Base-by-base conservation (phyloP, 2,113 vertebrate species). In the Raja brachyura region DNA sequence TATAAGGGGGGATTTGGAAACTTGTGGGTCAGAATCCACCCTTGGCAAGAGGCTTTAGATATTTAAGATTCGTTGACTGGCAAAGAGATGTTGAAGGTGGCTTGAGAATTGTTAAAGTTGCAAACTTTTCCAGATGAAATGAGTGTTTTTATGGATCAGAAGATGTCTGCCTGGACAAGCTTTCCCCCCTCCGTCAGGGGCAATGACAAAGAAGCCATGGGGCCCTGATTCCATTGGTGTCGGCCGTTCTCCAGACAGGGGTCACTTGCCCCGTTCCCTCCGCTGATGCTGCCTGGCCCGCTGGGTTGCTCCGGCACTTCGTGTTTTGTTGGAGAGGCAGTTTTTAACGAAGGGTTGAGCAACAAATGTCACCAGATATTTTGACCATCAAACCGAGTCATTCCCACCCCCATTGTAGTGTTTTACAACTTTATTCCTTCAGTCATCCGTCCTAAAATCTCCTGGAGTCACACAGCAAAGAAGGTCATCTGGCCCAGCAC, bases 71-170 rank as follows among this genome's bases (percentile, higher is more conserved):
- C 83, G 59, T 63, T 63, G 83, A 86, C 83, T 31, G 28, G 28
- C 83, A 63, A 63, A 86, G 28, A 88, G 83, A 88, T 31, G 16
- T 88, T 88, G 59, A 88, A 16, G 14, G 83, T n/a, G 28, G 61
- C 83, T 88, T 66, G 83, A 59, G 83, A 88, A 83, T 86, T 86
- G 83, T 86, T 63, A 86, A 86, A 63, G 83, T 86, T 63, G n/a
- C 56, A 61, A n/a, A 61, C 56, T 86, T 86, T 81, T 81, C 78
- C 78, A 56, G 78, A 81, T 81, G 78, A 81, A 81, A 54, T 61
- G 10, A 86, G 25, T 10, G 83, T 88, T 86, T 48, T 86, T 61
- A 59, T 86, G 59, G 59, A 86, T 63, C 28, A 31, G 83, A 63
- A 0, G 59, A 48, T 11, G 11, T 13, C 22, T 4, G 22, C 33